These are phyloP conservation scores for Lagopus leucura DNA, from an alignment of 2,113 vertebrate species.

Conservation along the genomic window DNA sequence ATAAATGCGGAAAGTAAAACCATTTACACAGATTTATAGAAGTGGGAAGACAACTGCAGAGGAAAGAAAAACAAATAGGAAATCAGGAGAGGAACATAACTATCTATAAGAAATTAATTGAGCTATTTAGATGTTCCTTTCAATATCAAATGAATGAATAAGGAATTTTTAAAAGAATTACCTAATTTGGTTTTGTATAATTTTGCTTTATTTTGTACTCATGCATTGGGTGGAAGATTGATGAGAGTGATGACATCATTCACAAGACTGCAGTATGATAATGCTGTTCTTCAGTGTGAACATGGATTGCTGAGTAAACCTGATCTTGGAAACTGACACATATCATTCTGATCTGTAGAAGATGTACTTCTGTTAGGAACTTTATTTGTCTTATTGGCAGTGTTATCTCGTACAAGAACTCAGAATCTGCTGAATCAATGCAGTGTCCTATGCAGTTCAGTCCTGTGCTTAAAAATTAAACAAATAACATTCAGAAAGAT, in stretches of 20 bases:
- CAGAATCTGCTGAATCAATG: neutral
- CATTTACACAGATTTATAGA: neutral
- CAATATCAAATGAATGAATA: neutral
- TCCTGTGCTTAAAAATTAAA: neutral
- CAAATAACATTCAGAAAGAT: neutral
- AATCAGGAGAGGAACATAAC: neutral
- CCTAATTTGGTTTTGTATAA: neutral
- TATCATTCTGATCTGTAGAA: neutral
- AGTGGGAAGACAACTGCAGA: neutral
- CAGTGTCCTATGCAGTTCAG: neutral
- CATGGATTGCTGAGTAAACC: neutral
- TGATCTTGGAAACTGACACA: neutral
- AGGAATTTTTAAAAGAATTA: neutral
- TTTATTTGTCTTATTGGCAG: neutral
- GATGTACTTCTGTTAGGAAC: neutral
- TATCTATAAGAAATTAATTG: neutral
- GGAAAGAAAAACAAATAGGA: neutral
- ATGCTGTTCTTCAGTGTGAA: neutral
- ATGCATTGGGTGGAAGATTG: neutral
- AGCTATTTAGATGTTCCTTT: neutral
- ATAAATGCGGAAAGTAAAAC: neutral
- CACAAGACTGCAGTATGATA: fast-evolving
- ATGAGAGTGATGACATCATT: neutral
- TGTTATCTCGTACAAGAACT: neutral
- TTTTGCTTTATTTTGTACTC: neutral